These are phyloP conservation scores for Balearica regulorum DNA, from an alignment of 2,797 vertebrate genomes.

Conservation along the genomic window DNA sequence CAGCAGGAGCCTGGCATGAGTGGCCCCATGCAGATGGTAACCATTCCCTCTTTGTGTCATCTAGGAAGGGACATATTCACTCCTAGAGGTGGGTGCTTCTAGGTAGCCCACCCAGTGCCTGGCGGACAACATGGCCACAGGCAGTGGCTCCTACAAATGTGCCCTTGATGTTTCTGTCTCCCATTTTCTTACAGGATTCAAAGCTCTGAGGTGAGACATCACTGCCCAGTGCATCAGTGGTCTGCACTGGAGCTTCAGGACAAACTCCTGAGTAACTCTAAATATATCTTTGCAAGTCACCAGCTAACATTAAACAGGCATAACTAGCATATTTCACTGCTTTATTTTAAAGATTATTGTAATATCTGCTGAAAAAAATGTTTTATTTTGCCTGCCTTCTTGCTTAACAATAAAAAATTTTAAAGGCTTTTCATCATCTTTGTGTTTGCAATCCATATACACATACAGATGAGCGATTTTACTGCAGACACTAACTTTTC, in stretches of 20 bases:
- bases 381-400: neutral
- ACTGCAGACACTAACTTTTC: neutral
- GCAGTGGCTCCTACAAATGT: neutral
- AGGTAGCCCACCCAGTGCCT: neutral
- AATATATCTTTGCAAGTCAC: neutral
- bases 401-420: neutral
- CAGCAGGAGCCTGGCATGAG: neutral
- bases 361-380: neutral
- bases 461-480: neutral
- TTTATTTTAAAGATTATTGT: neutral
- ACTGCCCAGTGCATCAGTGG: neutral
- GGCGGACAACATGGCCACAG: neutral
- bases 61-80: neutral
- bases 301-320: neutral
- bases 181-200: neutral
- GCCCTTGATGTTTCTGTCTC: neutral
- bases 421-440: neutral
- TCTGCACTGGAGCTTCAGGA: neutral
- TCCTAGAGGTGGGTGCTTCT: neutral
- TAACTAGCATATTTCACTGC: neutral
- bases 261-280: neutral
- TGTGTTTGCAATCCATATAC: neutral
- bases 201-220: neutral
- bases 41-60: neutral
- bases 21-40: fast-evolving